Evolutionary conservation across 2,113 vertebrate genomes (phyloP).

Genomic region (Brienomyrus brachyistius): DNA sequence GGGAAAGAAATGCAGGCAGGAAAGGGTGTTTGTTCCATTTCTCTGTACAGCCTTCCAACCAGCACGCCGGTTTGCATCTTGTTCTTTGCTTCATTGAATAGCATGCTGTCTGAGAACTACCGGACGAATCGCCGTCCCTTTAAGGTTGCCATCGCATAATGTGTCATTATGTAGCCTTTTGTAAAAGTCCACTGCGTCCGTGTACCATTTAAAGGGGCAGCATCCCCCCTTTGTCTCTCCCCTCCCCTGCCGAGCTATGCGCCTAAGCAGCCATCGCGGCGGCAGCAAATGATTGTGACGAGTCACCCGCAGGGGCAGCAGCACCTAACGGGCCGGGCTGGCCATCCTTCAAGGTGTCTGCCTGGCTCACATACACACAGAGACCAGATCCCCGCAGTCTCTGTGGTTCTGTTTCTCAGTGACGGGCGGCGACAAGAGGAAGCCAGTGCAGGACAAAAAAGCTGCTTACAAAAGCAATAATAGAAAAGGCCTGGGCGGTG

Average conservation of each 20-base stretch:
- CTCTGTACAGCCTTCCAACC: constrained; percentile 27
- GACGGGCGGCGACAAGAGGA: background rate
- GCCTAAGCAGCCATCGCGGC: background rate
- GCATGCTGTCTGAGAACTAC: background rate
- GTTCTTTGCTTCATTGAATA: background rate
- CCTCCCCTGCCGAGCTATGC: background rate
- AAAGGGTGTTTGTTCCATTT: constrained; percentile 30
- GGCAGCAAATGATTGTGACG: constrained; percentile 6
- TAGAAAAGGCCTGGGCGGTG: background rate
- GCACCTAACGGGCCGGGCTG: background rate
- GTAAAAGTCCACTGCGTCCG: constrained; percentile 16
- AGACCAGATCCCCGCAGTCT: background rate
- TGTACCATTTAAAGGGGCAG: constrained; percentile 26
- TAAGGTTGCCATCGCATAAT: constrained; percentile 23
- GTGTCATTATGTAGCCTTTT: constrained; percentile 29
- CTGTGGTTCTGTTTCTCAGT: background rate
- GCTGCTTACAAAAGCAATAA: background rate
- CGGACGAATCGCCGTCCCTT: background rate
- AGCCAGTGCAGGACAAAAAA: background rate
- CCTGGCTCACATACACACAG: background rate
- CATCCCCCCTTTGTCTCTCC: background rate
- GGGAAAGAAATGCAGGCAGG: constrained; percentile 21
- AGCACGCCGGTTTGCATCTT: background rate
- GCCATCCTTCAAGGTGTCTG: background rate
- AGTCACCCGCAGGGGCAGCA: background rate